Conservation (phyloP, 2,888 invertebrate species). For the Willowsia nigromaculata region DNA sequence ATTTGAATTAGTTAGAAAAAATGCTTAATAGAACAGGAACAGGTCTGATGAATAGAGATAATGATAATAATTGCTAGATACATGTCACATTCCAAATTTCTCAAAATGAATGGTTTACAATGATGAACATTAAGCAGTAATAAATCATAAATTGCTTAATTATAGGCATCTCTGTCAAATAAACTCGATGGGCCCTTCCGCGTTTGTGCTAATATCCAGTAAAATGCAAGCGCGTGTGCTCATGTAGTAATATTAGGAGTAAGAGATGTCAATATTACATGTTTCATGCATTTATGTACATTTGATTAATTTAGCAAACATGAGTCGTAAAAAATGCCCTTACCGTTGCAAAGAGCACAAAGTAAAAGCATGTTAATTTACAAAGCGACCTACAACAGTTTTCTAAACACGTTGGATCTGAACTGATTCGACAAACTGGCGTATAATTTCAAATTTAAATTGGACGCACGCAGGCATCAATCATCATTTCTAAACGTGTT, state of each 20-base stretch:
- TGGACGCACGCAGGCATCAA: background rate
- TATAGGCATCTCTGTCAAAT: background rate
- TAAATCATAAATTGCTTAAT: slow-evolving; percentile 16
- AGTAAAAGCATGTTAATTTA: no score
- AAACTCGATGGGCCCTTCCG: background rate
- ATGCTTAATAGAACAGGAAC: background rate
- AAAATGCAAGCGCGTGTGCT: background rate
- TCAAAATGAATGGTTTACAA: background rate
- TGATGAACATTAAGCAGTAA: background rate
- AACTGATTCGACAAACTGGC: background rate
- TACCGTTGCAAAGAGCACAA: no score
- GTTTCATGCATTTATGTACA: no score
- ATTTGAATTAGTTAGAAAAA: background rate
- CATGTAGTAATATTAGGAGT: no score
- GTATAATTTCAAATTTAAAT: background rate
- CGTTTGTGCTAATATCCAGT: background rate
- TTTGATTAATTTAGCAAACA: no score
- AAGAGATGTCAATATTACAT: no score
- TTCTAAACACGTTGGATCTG: no score
- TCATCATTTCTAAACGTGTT: background rate
- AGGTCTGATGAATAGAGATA: background rate
- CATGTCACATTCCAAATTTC: background rate
- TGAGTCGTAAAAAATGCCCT: no score
- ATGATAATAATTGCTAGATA: background rate
- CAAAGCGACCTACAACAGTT: no score